Evolutionary conservation across 2,888 invertebrate species (phyloP), one percentile per base, ranked within the genome.

Genomic region (Cylloceria caligata): DNA sequence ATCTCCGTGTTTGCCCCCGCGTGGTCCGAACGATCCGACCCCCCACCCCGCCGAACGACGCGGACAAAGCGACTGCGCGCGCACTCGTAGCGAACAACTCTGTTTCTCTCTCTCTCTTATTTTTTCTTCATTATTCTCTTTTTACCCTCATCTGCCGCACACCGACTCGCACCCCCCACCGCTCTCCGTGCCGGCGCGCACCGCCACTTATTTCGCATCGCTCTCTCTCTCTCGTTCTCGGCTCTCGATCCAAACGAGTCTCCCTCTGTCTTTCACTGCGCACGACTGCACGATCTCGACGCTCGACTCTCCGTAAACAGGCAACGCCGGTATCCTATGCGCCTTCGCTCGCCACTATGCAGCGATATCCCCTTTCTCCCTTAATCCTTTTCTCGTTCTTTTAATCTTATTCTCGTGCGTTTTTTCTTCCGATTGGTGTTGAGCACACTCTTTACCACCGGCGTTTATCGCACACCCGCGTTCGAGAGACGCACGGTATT

Each of bases 1-100:
- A 80, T 83, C 87, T 83, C 77, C 83, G 83, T 84, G 30, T 49
- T 67, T 82, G 88, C 89, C 88, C 86, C 90, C 89, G 89, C 89
- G 89, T 90, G 88, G 87, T 87, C 86, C 85, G 74, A 60, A 60
- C 72, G 67, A 62, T 67, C 86, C 88, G 87, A 87, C 87, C 87
- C 85, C 86, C 85, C 87, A 73, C 72, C 21, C 64, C 16, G 72
- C 84, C 83, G 65, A 83, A 65, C 83, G 85, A 82, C 88, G 83
- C 86, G 83, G 86, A 91, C 91, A 92, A 91, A 92, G 92, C 92
- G 84, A 86, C 83, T 92, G 92, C 92, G 92, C 92, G 92, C 92
- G 92, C 90, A 88, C 84, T 71, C 62, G 68, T 77, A 45, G 16
- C 80, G 86, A 84, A 76, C 84, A n/a, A n/a, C 84, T 73, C 75